Evolutionary conservation across 2,888 invertebrate species (phyloP).

Genomic region (Galerucella pusilla): DNA sequence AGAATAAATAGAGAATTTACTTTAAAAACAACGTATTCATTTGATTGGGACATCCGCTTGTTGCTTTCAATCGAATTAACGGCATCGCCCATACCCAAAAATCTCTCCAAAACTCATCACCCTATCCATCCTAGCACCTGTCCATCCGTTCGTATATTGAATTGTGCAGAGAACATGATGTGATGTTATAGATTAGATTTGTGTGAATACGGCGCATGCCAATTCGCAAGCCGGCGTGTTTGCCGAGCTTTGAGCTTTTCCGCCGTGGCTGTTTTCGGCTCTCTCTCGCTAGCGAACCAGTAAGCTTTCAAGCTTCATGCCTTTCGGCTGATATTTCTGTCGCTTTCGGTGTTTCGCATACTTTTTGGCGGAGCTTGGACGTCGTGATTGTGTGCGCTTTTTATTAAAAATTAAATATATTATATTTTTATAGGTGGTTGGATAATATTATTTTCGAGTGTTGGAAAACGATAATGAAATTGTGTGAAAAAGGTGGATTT

Average conservation of each 20-base stretch:
- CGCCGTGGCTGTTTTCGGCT: conserved; percentile 30
- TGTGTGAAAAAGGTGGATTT: conserved; percentile 15
- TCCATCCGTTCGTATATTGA: conserved; percentile 51
- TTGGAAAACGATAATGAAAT: not conserved
- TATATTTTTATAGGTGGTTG: not conserved
- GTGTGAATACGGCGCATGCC: conserved; percentile 61
- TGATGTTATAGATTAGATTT: conserved; percentile 65
- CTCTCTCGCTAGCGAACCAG: conserved; percentile 44
- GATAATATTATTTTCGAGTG: conserved; percentile 6
- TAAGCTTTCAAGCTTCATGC: conserved; percentile 60
- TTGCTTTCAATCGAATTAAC: conserved; percentile 33
- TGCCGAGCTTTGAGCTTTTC: conserved; percentile 52
- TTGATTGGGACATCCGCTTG: conserved; percentile 19
- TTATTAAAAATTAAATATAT: not conserved
- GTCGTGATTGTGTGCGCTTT: conserved; percentile 8
- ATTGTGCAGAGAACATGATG: conserved; percentile 55
- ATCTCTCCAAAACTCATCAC: conserved; percentile 34
- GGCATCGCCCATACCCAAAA: conserved; percentile 22
- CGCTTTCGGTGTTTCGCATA: conserved; percentile 27
- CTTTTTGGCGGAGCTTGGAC: conserved; percentile 24
- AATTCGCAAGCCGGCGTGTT: conserved; percentile 53
- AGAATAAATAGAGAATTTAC: no score
- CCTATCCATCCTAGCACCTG: conserved; percentile 41
- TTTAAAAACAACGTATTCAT: not conserved
- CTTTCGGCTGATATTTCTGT: conserved; percentile 44